phyloP scores from a whole-genome alignment of 2,888 invertebrate genomes.

The Imbricaverruca yamaguchii region DNA sequence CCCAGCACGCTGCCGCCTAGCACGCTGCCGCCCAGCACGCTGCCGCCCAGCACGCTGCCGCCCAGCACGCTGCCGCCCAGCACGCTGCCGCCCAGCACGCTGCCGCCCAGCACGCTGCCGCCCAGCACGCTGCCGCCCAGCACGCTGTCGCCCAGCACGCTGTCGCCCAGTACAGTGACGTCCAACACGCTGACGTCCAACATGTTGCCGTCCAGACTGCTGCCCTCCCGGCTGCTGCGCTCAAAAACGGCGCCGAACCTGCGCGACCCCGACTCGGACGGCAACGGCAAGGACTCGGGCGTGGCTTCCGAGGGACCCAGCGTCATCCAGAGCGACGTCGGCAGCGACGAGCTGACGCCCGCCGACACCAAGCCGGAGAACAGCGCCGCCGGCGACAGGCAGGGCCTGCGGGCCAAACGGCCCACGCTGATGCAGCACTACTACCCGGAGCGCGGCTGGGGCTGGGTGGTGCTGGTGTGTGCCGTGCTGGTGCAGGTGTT shows the following conservation, averaged over 20 bases:
- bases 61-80: too few species aligned
- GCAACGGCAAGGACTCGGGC: background rate
- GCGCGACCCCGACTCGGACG: background rate
- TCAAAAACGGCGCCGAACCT: background rate
- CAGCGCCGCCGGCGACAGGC: background rate
- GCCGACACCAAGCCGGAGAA: background rate
- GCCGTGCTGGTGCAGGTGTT: constrained; percentile 65
- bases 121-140: too few species aligned
- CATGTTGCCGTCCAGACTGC: background rate
- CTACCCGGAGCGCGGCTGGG: constrained; percentile 64
- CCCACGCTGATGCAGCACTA: constrained; percentile 58
- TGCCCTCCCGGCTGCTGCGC: background rate
- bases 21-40: too few species aligned
- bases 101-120: too few species aligned
- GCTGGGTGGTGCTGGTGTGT: constrained; percentile 68
- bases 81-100: too few species aligned
- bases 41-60: too few species aligned
- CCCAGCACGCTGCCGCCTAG: too few species aligned
- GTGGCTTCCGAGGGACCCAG: background rate
- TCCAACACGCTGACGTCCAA: too few species aligned
- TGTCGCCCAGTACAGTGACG: too few species aligned
- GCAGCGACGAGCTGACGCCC: background rate
- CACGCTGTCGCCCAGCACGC: too few species aligned
- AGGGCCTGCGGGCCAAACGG: background rate
- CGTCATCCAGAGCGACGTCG: background rate